A percentile compares a stretch with the other conserved stretches of the same genome.
Evolutionary conservation across 2,113 vertebrate genomes (phyloP).

Genomic region (Natator depressus): DNA sequence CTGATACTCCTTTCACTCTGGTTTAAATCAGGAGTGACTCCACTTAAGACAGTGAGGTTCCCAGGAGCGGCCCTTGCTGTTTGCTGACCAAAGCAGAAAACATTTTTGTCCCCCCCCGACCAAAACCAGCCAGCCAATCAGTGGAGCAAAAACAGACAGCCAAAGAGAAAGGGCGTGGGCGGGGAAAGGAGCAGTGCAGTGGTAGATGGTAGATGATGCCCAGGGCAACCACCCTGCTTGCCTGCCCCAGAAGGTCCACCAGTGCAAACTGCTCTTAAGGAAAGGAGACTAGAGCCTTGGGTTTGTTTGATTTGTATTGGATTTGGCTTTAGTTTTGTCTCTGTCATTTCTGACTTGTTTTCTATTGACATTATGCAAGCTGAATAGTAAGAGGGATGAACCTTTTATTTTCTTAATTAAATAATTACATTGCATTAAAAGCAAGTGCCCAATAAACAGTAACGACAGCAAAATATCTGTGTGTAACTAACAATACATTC

Average conservation of each 20-base stretch:
- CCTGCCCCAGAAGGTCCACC: neutral
- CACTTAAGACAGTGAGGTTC: rapidly evolving
- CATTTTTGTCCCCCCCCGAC: neutral
- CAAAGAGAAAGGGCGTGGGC: too few relatives aligned
- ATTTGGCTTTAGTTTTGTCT: neutral
- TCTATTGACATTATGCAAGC: conserved; percentile 6
- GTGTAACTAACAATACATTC: neutral
- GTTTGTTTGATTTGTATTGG: neutral
- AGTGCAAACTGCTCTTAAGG: neutral
- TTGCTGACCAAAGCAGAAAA: neutral
- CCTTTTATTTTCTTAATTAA: conserved; percentile 2
- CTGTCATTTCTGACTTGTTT: conserved; percentile 11
- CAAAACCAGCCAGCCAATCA: neutral
- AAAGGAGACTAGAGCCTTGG: neutral
- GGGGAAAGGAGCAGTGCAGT: too few relatives aligned
- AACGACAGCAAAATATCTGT: neutral
- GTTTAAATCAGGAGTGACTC: rapidly evolving
- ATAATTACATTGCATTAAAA: conserved; percentile 12
- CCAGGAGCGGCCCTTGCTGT: neutral
- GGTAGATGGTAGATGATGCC: neutral
- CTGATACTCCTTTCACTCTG: neutral
- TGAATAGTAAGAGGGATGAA: neutral
- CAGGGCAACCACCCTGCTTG: neutral
- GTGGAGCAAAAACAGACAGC: too few relatives aligned
- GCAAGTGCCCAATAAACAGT: rapidly evolving